These are phyloP conservation scores for Pandemis cinnamomeana DNA, from an alignment of 2,888 invertebrate genomes.

Conservation along the genomic window DNA sequence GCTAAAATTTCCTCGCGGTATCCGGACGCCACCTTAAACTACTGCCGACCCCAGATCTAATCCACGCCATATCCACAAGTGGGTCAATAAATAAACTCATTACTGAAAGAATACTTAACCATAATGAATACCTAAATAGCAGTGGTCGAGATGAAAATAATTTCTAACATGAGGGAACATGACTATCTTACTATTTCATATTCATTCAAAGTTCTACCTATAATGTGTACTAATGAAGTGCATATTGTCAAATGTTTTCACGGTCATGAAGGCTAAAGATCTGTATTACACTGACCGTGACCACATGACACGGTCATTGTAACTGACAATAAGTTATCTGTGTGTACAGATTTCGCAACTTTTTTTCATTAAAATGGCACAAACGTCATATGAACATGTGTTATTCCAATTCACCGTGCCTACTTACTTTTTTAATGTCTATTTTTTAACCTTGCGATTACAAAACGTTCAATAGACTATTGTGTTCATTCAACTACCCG, in stretches of 20 bases:
- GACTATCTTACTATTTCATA: neutral
- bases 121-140: too few species aligned
- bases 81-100: too few species aligned
- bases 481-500: neutral
- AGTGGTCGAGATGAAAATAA: too few species aligned
- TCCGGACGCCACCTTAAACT: too few species aligned
- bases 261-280: neutral
- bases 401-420: neutral
- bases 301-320: neutral
- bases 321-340: neutral
- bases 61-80: too few species aligned
- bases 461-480: neutral
- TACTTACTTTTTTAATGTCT: neutral
- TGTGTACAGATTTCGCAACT: neutral
- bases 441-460: neutral
- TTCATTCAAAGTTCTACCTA: neutral
- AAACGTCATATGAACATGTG: neutral
- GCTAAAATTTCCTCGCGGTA: too few species aligned
- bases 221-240: neutral
- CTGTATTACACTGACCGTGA: neutral
- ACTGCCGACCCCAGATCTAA: too few species aligned
- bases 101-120: too few species aligned
- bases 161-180: neutral
- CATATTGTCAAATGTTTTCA: neutral
- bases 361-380: neutral